Evolutionary conservation across 2,113 vertebrate species (phyloP).

Genomic region (Carassius auratus): DNA sequence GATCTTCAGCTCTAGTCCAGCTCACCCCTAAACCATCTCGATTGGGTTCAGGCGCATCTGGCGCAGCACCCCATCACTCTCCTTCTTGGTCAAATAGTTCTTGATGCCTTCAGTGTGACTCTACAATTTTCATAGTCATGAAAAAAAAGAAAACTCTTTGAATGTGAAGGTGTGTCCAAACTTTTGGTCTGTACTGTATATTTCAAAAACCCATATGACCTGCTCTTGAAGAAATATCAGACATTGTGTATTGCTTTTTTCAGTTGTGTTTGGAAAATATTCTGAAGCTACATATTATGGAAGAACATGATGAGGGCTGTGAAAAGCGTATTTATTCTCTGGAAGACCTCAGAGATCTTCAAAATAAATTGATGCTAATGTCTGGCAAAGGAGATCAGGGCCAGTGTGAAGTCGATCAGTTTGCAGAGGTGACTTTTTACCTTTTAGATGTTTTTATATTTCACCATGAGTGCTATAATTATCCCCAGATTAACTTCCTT

Average conservation of each 20-base stretch:
- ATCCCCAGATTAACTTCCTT: neutral
- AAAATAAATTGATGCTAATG: constrained; percentile 98
- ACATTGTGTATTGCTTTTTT: constrained; percentile 4
- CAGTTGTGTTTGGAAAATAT: constrained; percentile 83
- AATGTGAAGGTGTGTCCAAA: too few relatives aligned
- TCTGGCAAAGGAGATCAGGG: constrained; percentile 90
- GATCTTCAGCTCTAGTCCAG: too few relatives aligned
- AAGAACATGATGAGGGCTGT: constrained; percentile 68
- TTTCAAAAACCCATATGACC: too few relatives aligned
- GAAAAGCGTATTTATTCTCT: constrained; percentile 76
- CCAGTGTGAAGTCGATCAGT: constrained; percentile 84
- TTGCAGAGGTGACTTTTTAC: constrained; percentile 83
- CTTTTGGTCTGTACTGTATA: too few relatives aligned
- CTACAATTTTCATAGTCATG: too few relatives aligned
- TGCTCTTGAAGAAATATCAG: neutral
- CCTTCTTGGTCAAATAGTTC: too few relatives aligned
- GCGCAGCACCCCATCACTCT: too few relatives aligned
- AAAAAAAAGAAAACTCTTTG: too few relatives aligned
- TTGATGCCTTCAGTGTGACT: too few relatives aligned
- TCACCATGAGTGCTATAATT: neutral
- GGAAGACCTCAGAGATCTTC: constrained; percentile 87
- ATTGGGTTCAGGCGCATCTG: too few relatives aligned
- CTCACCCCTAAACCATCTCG: too few relatives aligned
- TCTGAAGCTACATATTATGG: constrained; percentile 76
- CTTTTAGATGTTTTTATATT: neutral